A percentile compares a stretch with the other conserved stretches of the same genome.
These are phyloP conservation scores for Amphiprion ocellaris DNA, from an alignment of 2,113 vertebrate genomes.

Conservation along the genomic window DNA sequence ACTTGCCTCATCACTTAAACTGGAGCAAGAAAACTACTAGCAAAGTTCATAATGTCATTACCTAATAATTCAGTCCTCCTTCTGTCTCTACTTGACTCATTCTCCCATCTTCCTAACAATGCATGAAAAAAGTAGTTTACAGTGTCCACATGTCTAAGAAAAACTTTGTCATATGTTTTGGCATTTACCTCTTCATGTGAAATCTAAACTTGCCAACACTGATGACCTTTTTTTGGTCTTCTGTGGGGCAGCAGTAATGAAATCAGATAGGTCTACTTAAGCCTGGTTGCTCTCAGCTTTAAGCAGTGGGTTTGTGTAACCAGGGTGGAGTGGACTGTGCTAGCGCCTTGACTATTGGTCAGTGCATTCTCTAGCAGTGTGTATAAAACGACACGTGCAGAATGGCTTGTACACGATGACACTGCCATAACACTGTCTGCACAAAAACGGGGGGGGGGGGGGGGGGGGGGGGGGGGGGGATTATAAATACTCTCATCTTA, in stretches of 20 bases:
- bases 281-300: constrained; percentile 60
- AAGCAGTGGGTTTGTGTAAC: constrained; percentile 66
- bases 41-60: constrained; percentile 1
- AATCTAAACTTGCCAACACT: constrained; percentile 34
- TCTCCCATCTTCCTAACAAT: background rate
- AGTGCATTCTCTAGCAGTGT: constrained; percentile 52
- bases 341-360: constrained; percentile 51
- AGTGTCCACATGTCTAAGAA: background rate
- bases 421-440: background rate
- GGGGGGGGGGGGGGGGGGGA: background rate
- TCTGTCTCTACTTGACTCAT: background rate
- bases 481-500: background rate
- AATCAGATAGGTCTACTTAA: constrained; percentile 78
- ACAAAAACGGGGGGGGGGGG: constrained; percentile 1
- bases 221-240: constrained; percentile 64
- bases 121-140: background rate
- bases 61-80: background rate
- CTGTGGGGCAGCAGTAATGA: constrained; percentile 57
- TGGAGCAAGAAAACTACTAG: background rate
- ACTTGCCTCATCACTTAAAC: background rate
- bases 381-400: constrained; percentile 62
- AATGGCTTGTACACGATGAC: constrained; percentile 3
- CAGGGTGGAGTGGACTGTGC: constrained; percentile 31
- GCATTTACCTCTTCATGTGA: constrained; percentile 52
- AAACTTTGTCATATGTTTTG: background rate